Conservation (phyloP, 2,888 invertebrate species). For the Lasiommata megera region DNA sequence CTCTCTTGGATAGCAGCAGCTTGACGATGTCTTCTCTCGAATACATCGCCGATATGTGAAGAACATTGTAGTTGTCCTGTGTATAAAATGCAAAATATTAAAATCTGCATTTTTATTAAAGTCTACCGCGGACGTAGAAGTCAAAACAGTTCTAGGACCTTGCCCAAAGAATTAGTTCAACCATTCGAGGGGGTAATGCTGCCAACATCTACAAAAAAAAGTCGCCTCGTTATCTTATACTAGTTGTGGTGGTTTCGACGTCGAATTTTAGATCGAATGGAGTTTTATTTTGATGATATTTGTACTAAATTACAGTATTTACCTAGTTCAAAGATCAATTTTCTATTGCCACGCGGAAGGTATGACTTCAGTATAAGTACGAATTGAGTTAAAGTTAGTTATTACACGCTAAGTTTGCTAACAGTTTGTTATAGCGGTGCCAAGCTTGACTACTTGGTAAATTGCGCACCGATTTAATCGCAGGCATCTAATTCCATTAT, state of each 20-base stretch:
- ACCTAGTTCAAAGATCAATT: background rate
- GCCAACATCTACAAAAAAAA: no score
- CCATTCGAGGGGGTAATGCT: no score
- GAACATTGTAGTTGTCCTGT: slow-evolving; percentile 97
- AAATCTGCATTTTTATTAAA: no score
- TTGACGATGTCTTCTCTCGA: slow-evolving; percentile 97
- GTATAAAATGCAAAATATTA: background rate
- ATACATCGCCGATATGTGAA: slow-evolving; percentile 97
- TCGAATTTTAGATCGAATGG: no score
- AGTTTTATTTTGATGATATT: no score
- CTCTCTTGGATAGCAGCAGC: slow-evolving; percentile 91
- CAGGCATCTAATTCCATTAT: no score
- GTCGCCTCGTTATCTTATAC: no score
- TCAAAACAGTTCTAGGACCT: no score
- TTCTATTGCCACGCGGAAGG: background rate
- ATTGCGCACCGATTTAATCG: background rate
- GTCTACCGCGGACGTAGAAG: no score
- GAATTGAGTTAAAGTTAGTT: background rate
- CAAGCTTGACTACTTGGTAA: background rate
- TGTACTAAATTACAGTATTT: background rate
- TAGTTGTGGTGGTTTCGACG: no score
- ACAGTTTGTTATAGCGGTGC: background rate
- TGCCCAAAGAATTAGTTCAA: no score
- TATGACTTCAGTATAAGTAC: background rate
- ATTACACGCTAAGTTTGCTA: background rate